Evolutionary conservation across 2,888 invertebrate genomes (phyloP).

Genomic region (Dicroscelio sp.): DNA sequence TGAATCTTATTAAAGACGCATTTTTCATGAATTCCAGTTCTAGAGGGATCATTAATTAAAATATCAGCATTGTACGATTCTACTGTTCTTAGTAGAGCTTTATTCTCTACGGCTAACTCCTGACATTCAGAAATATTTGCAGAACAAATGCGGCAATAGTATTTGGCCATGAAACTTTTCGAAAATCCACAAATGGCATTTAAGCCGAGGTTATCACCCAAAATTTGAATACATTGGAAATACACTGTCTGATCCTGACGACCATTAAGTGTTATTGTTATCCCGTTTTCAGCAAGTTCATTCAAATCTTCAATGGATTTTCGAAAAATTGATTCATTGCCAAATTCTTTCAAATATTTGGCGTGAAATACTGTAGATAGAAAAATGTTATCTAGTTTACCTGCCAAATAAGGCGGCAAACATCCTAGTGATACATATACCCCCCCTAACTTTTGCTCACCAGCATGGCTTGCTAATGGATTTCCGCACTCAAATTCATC

Average conservation of each 20-base stretch:
- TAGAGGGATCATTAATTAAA: slow-evolving; percentile 54
- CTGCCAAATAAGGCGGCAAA: slow-evolving; percentile 71
- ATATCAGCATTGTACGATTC: slow-evolving; percentile 71
- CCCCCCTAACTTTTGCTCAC: slow-evolving; percentile 79
- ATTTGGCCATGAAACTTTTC: slow-evolving; percentile 72
- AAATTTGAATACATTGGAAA: slow-evolving; percentile 76
- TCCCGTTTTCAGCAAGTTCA: slow-evolving; percentile 37
- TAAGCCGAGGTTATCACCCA: slow-evolving; percentile 79
- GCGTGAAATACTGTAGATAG: neutral
- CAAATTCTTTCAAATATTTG: slow-evolving; percentile 43
- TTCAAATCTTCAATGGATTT: slow-evolving; percentile 57
- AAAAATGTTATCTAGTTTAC: neutral
- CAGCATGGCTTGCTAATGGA: slow-evolving; percentile 62
- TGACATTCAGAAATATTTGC: slow-evolving; percentile 66
- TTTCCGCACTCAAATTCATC: slow-evolving; percentile 68
- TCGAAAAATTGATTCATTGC: slow-evolving; percentile 52
- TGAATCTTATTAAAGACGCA: slow-evolving; percentile 69
- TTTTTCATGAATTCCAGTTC: slow-evolving; percentile 75
- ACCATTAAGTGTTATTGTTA: slow-evolving; percentile 54
- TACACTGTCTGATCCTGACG: too few species aligned
- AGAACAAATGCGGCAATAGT: slow-evolving; percentile 78
- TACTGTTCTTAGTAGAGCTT: slow-evolving; percentile 65
- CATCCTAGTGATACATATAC: slow-evolving; percentile 73
- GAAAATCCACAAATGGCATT: slow-evolving; percentile 76
- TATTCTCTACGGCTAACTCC: slow-evolving; percentile 69